Conservation (phyloP, 1,140 invertebrate genomes). For the Sminthurinus signatus region DNA sequence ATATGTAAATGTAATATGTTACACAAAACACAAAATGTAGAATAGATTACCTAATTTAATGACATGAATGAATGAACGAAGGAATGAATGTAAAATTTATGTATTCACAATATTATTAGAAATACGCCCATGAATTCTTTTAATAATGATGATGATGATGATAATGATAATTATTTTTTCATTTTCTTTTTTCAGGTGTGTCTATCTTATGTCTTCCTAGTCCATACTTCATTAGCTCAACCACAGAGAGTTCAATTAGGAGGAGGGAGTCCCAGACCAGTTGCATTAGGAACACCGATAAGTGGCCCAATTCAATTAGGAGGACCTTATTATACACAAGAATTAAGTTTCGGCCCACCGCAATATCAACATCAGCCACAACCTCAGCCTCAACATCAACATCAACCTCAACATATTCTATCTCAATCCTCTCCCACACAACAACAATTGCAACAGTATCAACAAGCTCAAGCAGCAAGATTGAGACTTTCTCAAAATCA, state of each 20-base stretch:
- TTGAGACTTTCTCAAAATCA: constrained; percentile 8
- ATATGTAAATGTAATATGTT: too few relatives aligned
- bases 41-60: too few relatives aligned
- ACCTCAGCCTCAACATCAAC: neutral
- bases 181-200: neutral
- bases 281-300: too few relatives aligned
- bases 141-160: neutral
- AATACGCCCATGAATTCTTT: neutral
- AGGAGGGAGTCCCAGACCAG: constrained; percentile 21
- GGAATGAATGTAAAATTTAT: too few relatives aligned
- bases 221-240: neutral
- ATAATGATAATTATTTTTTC: neutral
- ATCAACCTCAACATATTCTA: neutral
- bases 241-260: constrained; percentile 19
- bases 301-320: neutral
- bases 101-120: neutral
- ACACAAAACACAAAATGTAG: too few relatives aligned
- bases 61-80: too few relatives aligned
- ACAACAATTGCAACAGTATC: neutral
- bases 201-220: neutral
- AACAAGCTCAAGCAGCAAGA: neutral
- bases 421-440: neutral
- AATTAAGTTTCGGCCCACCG: constrained; percentile 23
- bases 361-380: neutral
- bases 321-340: constrained; percentile 28